These are phyloP conservation scores for Urocitellus parryii DNA, from an alignment of 2,113 vertebrate species.

Conservation along the genomic window DNA sequence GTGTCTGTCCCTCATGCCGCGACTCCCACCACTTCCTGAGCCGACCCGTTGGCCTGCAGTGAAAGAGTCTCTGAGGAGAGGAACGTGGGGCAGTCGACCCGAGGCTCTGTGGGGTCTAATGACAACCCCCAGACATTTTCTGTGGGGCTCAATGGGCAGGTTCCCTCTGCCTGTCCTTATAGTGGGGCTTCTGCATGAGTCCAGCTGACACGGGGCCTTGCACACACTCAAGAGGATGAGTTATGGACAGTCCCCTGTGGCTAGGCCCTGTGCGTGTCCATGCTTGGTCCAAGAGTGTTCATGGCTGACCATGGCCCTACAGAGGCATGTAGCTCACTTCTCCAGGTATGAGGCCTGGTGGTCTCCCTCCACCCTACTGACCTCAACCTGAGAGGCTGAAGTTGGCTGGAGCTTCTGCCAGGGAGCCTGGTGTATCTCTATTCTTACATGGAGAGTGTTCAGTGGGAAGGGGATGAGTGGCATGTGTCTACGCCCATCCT, in stretches of 20 bases:
- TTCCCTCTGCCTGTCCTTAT: neutral
- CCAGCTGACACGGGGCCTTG: neutral
- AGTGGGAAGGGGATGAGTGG: no score
- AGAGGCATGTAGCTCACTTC: no score
- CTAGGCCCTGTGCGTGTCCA: no score
- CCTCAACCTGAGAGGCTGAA: no score
- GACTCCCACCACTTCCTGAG: neutral
- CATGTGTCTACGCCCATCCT: neutral
- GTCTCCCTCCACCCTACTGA: neutral
- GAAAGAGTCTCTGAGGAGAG: neutral
- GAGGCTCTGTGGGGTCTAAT: neutral
- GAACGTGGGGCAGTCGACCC: no score
- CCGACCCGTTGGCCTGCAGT: accelerated
- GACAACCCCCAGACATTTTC: no score
- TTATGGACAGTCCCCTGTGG: no score
- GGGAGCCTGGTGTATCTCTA: accelerated
- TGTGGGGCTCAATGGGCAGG: neutral
- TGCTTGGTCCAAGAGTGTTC: accelerated
- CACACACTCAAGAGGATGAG: no score
- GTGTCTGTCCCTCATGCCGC: accelerated
- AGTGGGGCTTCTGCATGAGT: neutral
- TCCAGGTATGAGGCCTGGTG: no score
- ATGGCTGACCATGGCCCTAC: neutral
- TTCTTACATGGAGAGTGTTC: no score
- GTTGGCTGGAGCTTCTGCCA: neutral